Evolutionary conservation across 1,140 invertebrate species (phyloP), one percentile per base, ranked within the genome.

Genomic region (Laodelphax striatellus): DNA sequence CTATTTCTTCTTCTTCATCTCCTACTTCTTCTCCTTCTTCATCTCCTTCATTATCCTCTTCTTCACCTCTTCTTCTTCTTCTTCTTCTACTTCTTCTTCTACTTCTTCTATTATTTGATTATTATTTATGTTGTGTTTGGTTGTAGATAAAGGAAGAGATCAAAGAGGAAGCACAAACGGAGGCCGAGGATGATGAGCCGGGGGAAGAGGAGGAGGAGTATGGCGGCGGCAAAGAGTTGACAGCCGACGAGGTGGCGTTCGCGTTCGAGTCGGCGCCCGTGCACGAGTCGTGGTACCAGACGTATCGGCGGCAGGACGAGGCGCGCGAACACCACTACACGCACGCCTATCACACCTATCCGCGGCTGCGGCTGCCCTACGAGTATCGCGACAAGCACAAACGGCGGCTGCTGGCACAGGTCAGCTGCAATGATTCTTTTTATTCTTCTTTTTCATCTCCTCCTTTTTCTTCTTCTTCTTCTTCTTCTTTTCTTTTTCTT

Each of bases 261-360:
- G 83, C 86, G 0, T 90, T 90, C 67, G 87, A 90, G 72, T 77
- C 74, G 16, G 72, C 87, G 60, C 88, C 87, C 5, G 74, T 70
- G 53, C 80, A 79, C 43, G 86, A 90, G 66, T 79, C 85, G 0
- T 90, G 88, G 87, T 88, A 85, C 72, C 78, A 83, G 65, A 85
- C 87, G 0, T 90, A 88, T 68, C 77, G 80, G 61, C 75, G 87
- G 0, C 86, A 89, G 67, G 86, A 90, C 68, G 75, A 80, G 16
- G 82, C 83, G 9, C 79, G 82, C 58, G 80, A 86, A 64, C 77
- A 76, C 21, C 77, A 76, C 21, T 66, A 63, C 53, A 62, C 65
- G 64, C 64, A 66, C 63, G 69, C 66, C 53, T 75, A 77, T 61
- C 38, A 71, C 74, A 74, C 72, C 24, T 65, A 75, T 53, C 76